phyloP scores from a whole-genome alignment of 2,797 vertebrate species.

The Hafferia zeledoni region DNA sequence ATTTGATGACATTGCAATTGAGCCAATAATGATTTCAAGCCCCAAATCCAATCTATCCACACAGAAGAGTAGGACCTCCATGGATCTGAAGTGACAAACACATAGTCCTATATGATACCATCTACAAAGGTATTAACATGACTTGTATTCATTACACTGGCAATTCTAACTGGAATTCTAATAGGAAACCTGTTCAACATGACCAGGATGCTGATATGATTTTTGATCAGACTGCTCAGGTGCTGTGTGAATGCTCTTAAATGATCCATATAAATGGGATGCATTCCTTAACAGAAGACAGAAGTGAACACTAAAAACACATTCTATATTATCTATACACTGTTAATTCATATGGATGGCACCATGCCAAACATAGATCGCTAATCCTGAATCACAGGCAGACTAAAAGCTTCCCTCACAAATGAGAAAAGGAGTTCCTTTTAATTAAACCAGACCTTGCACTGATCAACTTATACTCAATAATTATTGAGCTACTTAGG shows the following conservation, averaged over 20 bases:
- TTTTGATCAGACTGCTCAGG: neutral
- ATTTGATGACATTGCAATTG: neutral
- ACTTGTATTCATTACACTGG: neutral
- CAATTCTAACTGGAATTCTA: neutral
- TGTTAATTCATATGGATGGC: neutral
- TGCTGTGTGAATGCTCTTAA: neutral
- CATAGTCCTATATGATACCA: neutral
- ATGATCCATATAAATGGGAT: neutral
- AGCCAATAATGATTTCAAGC: neutral
- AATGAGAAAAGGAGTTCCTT: neutral
- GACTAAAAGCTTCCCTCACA: neutral
- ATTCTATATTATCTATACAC: too few relatives aligned
- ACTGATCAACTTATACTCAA: neutral
- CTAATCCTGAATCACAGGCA: neutral
- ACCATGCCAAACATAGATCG: neutral
- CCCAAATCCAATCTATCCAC: neutral
- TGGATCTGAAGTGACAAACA: neutral
- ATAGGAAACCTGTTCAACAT: neutral
- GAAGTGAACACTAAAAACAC: neutral
- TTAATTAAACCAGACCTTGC: neutral
- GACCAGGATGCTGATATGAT: neutral
- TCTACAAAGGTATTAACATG: neutral
- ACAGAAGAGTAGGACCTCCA: neutral
- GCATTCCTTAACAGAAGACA: neutral
- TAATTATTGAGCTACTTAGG: neutral